Evolutionary conservation across 1,140 invertebrate species (phyloP).

Genomic region (Cyphomyrmex costatus): DNA sequence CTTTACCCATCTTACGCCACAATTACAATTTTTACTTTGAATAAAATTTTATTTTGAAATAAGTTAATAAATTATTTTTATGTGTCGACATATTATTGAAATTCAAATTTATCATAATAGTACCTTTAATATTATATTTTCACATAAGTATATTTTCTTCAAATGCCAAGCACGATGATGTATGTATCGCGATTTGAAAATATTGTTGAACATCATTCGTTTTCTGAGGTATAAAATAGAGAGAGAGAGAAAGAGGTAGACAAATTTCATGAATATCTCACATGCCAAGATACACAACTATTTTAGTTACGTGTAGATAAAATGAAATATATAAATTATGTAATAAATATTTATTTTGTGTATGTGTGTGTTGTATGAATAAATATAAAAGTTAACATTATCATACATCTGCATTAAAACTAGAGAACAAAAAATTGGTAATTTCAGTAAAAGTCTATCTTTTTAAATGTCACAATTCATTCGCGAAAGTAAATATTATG

Average conservation of each 20-base stretch:
- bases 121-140: neutral
- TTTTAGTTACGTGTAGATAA: neutral
- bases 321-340: neutral
- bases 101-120: neutral
- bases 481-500: neutral
- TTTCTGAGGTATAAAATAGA: neutral
- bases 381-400: neutral
- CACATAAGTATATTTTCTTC: neutral
- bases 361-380: too few species aligned
- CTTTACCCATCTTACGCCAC: neutral
- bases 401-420: neutral
- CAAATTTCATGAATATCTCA: slow-evolving; percentile 4
- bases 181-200: neutral
- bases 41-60: neutral
- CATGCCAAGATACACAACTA: neutral
- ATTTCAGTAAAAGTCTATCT: neutral
- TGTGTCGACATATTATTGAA: neutral
- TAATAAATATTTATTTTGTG: neutral
- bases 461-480: neutral
- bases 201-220: neutral
- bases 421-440: neutral
- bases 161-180: neutral
- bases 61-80: neutral
- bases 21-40: neutral
- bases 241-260: neutral